Evolutionary conservation across 2,888 invertebrate species (phyloP).

Genomic region (Mythimna pallens): DNA sequence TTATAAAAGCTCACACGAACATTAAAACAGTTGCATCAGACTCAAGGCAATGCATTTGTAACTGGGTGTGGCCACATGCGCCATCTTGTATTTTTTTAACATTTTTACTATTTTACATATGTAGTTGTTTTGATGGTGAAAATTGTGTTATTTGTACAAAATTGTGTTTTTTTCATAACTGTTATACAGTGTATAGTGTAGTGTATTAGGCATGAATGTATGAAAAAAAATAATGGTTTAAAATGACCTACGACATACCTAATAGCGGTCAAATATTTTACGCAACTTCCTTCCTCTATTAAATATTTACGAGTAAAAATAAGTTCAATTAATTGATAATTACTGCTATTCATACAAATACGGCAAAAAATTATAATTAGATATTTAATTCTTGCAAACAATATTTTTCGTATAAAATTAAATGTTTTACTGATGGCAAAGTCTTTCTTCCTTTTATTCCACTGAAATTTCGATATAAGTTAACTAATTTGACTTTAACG

Average conservation of each 20-base stretch:
- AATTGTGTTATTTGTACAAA: background rate
- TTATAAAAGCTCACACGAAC: constrained; percentile 17
- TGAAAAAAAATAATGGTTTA: background rate
- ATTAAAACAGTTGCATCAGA: constrained; percentile 33
- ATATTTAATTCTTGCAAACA: background rate
- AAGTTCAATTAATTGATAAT: constrained; percentile 17
- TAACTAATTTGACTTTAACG: too few species aligned
- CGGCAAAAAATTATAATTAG: background rate
- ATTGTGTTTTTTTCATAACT: background rate
- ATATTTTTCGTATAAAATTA: background rate
- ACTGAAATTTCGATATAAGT: too few species aligned
- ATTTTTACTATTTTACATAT: constrained; percentile 32
- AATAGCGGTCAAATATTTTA: constrained; percentile 9
- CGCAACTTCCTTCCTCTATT: constrained; percentile 7
- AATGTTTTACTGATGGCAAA: background rate
- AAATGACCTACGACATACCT: background rate
- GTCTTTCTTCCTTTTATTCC: too few species aligned
- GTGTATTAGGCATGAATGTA: too few species aligned
- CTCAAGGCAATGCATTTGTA: constrained; percentile 52
- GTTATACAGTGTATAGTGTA: too few species aligned
- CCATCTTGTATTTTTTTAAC: constrained; percentile 41
- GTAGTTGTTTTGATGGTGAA: background rate
- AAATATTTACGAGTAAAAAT: constrained; percentile 13
- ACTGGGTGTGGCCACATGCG: constrained; percentile 44
- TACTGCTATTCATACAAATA: constrained; percentile 1